Base-by-base conservation (phyloP, 2,888 invertebrate genomes). In the Augochlorella aurata region DNA sequence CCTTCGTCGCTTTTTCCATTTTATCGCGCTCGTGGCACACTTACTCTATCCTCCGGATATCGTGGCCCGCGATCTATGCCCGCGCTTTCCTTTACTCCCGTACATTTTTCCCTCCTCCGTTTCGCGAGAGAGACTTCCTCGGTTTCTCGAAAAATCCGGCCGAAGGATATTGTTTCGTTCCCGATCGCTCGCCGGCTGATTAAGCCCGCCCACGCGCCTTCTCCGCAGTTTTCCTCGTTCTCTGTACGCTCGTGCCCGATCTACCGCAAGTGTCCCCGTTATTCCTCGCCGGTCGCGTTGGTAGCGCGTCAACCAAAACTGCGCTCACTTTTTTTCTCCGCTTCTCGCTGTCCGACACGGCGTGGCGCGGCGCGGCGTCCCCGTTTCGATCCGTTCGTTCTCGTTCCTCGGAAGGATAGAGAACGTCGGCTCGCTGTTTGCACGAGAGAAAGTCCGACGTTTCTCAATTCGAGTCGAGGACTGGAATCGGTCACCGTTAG, bases 371-470 rank as follows among this genome's bases (percentile, higher is more conserved):
- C 47, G 12, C 47, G 12, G 24, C 24, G 58, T 58, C 58, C 58
- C 58, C 24, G 58, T 58, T 63, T 52, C 63, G 63, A 63, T 38
- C 18, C 58, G 58, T 58, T 58, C 58, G 58, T 14, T 58, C 24
- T n/a, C 58, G 58, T 58, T 58, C 24, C 24, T 18, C 47, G 69
- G 29, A 12, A 65, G 65, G n/a, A 49, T 18, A 63, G 61, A 18
- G 16, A 47, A 45, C 21, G 38, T 38, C n/a, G 58, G 24, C 21
- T 71, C 18, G n/a, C 67, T 83, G 78, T 87, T 85, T 81, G 61
- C 76, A 44, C 74, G 76, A 68, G 87, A 87, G 87, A 87, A 87
- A 87, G 87, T 73, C 21, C n/a, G 52, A 68, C 49, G 81, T 87
- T 87, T 85, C 83, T 79, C 76, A 74, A 85, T 83, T 79, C 76